A percentile compares a stretch with the other conserved stretches of the same genome.
These are phyloP conservation scores for Andrena trimmerana DNA, from an alignment of 2,888 invertebrate species.

Conservation along the genomic window DNA sequence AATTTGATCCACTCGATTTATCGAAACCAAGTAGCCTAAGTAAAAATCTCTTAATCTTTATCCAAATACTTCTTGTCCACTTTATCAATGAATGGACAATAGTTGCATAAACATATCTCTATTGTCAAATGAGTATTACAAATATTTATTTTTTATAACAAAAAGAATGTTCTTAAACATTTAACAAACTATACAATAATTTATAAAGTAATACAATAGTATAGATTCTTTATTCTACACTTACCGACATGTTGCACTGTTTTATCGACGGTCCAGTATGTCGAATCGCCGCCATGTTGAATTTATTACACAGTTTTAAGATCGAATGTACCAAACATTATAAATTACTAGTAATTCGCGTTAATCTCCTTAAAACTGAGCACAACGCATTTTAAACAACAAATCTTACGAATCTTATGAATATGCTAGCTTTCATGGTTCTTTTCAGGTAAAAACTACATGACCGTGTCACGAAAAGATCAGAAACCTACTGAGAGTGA, in stretches of 20 bases:
- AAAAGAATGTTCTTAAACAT: constrained; percentile 29
- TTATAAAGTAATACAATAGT: background rate
- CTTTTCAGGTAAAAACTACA: background rate
- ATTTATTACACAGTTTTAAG: constrained; percentile 6
- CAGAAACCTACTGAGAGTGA: background rate
- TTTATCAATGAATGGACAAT: background rate
- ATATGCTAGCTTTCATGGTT: background rate
- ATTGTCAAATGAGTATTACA: background rate
- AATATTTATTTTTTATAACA: constrained; percentile 19
- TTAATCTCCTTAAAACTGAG: background rate
- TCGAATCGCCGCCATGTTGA: constrained; percentile 35
- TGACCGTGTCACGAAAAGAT: background rate
- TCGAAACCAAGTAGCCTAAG: background rate
- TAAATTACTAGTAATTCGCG: background rate
- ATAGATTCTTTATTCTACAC: constrained; percentile 27
- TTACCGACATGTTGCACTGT: constrained; percentile 51
- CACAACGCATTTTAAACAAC: background rate
- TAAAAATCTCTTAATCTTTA: background rate
- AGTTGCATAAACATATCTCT: constrained; percentile 23
- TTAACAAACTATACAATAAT: constrained; percentile 25
- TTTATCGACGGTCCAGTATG: constrained; percentile 46
- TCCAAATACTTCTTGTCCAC: background rate
- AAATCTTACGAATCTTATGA: background rate
- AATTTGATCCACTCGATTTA: background rate
- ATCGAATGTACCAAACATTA: background rate